Base-by-base conservation (phyloP, 2,113 vertebrate genomes). In the Gambusia holbrooki region DNA sequence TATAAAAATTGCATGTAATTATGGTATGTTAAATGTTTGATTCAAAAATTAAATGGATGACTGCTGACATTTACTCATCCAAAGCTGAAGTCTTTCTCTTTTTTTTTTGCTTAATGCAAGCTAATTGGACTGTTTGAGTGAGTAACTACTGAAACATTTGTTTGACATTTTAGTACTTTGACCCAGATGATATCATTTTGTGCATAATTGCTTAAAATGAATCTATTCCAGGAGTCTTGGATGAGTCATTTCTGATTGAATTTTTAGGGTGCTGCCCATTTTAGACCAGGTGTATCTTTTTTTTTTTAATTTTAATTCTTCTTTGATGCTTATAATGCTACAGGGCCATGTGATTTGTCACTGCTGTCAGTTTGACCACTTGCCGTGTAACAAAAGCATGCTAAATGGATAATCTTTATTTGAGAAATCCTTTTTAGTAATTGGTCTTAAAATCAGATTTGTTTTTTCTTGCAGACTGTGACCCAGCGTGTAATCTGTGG, bases 391-490 rank as follows among this genome's bases (percentile, higher is more conserved):
- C 10, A 27, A 14, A 72, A 48, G 45, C 45, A 48, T 17, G 45
- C 17, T 48, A 6, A 48, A 19, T 48, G 45, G 45, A 48, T 15
- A 58, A 63, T 45, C 11, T 70, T 76, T 35, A 80, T 45, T 35
- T 30, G 5, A 66, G 22, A 77, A 77, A 15, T 28, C 22, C 13
- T 5, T 80, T 80, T 81, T 42, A 48, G 30, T 54, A 19, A 58
- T 58, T 58, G 51, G 51, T n/a, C 15, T 63, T 77, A 8, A 62
- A 66, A 66, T 42, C 0, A 2, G 2, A 35, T 82, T 65, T 75
- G 27, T 12, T 35, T 27, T 27, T 4, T 11, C 63, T 63, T 62
- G 45, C 14, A 48, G 45, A 48, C 19, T 48, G 66, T 45, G 48
- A 58, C 35, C 76, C 27, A 28, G 35, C 67, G 58, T 63, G 33